phyloP scores from a whole-genome alignment of 2,888 invertebrate species.

The Galeopsomyia nigrocyanea region DNA sequence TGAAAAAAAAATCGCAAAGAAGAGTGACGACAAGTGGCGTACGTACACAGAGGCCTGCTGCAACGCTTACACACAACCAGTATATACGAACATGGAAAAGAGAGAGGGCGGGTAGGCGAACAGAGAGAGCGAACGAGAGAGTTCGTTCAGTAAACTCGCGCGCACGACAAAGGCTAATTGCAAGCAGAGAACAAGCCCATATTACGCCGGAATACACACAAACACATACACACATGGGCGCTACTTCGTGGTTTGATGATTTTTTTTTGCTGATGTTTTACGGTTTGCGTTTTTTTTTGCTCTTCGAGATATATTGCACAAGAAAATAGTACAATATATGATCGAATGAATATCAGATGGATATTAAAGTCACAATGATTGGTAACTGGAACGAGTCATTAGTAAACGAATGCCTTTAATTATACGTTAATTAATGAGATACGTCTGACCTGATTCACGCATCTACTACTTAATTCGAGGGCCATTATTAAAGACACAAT shows the following conservation, averaged over 20 bases:
- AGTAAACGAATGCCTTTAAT: too few relatives aligned
- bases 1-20: slow-evolving; percentile 7
- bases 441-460: slow-evolving; percentile 1
- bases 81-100: not conserved
- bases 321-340: too few relatives aligned
- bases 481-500: too few relatives aligned
- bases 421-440: too few relatives aligned
- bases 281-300: too few relatives aligned
- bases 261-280: too few relatives aligned
- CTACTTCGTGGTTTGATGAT: too few relatives aligned
- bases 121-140: slow-evolving; percentile 39
- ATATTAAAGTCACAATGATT: too few relatives aligned
- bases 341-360: too few relatives aligned
- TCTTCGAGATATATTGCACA: too few relatives aligned
- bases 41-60: slow-evolving; percentile 18
- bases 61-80: slow-evolving; percentile 7
- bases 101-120: slow-evolving; percentile 22
- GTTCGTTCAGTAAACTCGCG: slow-evolving; percentile 54
- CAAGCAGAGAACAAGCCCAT: slow-evolving; percentile 65
- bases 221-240: slow-evolving; percentile 25
- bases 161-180: slow-evolving; percentile 67
- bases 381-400: too few relatives aligned
- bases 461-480: not conserved
- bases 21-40: slow-evolving; percentile 2
- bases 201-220: slow-evolving; percentile 62